Conservation (phyloP, 2,888 invertebrate genomes). For the Chesias legatella region DNA sequence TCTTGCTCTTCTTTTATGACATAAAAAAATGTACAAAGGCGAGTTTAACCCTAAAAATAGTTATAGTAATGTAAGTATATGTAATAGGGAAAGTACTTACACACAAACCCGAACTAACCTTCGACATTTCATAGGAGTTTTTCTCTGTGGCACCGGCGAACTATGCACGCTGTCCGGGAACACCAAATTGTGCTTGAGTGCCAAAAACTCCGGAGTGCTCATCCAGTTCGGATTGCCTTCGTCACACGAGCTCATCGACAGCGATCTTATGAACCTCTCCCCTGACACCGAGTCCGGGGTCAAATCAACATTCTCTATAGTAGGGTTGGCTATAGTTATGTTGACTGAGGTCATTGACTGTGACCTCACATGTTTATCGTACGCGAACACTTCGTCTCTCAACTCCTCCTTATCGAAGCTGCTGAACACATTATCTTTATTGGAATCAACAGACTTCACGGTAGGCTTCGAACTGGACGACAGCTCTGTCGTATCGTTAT, state of each 20-base stretch:
- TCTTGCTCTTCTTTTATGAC: too few relatives aligned
- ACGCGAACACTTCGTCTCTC: conserved; percentile 60
- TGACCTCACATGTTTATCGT: conserved; percentile 72
- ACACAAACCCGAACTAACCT: conserved; percentile 68
- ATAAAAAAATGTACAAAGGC: too few relatives aligned
- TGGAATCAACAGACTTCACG: conserved; percentile 60
- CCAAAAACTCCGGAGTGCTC: conserved; percentile 88
- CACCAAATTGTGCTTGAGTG: conserved; percentile 88
- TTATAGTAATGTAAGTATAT: too few relatives aligned
- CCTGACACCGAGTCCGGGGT: conserved; percentile 82
- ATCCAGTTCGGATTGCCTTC: conserved; percentile 90
- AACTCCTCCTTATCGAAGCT: conserved; percentile 65
- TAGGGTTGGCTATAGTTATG: conserved; percentile 86
- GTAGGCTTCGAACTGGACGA: conserved; percentile 66
- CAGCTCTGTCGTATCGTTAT: conserved; percentile 63
- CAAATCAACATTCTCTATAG: conserved; percentile 85
- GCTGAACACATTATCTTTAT: conserved; percentile 58
- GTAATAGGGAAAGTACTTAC: too few relatives aligned
- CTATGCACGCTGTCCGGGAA: conserved; percentile 90
- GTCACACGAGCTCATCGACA: conserved; percentile 84
- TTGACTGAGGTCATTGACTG: conserved; percentile 84
- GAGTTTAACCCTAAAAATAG: too few relatives aligned
- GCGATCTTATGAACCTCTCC: conserved; percentile 80
- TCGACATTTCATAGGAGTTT: conserved; percentile 82
- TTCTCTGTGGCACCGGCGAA: conserved; percentile 86